Evolutionary conservation across 30 jellyfish, hydroid and myxozoan species (phyloP).

Genomic region (Clytia hemisphaerica): DNA sequence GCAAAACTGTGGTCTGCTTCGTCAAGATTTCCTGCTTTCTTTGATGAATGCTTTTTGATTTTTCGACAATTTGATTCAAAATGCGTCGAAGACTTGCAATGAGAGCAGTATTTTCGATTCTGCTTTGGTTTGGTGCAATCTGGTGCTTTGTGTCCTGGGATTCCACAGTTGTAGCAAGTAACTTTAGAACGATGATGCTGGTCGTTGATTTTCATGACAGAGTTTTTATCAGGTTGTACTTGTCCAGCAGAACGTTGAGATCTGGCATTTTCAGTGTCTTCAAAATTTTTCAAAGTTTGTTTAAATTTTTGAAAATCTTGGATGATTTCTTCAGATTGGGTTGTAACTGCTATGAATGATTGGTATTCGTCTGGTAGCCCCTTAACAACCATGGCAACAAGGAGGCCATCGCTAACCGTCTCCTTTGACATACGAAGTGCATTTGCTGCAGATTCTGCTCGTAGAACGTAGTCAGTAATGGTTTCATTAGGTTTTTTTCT

Average conservation of each 20-base stretch:
- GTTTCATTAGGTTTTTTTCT: slow-evolving; percentile 21
- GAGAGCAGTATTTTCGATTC: slow-evolving; percentile 31
- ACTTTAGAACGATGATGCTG: not conserved
- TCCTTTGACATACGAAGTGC: slow-evolving; percentile 46
- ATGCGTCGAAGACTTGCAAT: slow-evolving; percentile 23
- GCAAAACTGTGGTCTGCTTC: not conserved
- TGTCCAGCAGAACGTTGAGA: too few relatives aligned
- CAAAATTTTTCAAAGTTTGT: slow-evolving; percentile 29
- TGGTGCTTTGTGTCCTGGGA: not conserved
- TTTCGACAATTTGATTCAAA: slow-evolving; percentile 21
- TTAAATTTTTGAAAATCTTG: too few relatives aligned
- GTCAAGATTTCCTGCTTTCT: not conserved
- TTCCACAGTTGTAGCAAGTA: slow-evolving; percentile 12
- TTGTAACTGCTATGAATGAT: slow-evolving; percentile 15
- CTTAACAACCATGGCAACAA: slow-evolving; percentile 55
- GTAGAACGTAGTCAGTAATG: slow-evolving; percentile 33
- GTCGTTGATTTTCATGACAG: slow-evolving; percentile 6
- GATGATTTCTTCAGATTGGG: slow-evolving; percentile 14
- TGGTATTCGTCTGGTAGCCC: too few relatives aligned
- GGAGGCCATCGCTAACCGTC: slow-evolving; percentile 24
- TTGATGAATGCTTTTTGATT: slow-evolving; percentile 7
- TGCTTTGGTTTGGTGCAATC: not conserved
- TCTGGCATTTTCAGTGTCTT: slow-evolving; percentile 29
- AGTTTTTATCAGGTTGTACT: slow-evolving; percentile 2
- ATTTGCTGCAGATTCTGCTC: slow-evolving; percentile 46